Evolutionary conservation across 2,888 invertebrate species (phyloP).

Genomic region (Caenorhabditis uteleia): DNA sequence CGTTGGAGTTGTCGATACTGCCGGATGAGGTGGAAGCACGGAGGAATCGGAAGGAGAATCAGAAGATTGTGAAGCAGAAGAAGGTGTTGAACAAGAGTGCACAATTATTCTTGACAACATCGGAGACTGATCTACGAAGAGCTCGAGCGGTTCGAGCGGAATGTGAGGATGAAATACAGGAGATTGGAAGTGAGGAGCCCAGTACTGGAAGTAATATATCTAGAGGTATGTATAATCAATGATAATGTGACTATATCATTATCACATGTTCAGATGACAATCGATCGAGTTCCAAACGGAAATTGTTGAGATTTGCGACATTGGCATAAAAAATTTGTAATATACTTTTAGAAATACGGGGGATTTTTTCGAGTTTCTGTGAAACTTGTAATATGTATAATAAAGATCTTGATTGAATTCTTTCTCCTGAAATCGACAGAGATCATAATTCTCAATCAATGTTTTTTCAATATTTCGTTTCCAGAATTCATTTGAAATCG

Average conservation of each 20-base stretch:
- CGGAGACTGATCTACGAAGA: slow-evolving; percentile 27
- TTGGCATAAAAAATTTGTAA: slow-evolving; percentile 10
- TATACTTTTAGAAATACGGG: too few relatives aligned
- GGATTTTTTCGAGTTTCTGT: too few relatives aligned
- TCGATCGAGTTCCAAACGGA: slow-evolving; percentile 50
- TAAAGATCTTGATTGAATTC: too few relatives aligned
- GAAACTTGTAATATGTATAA: too few relatives aligned
- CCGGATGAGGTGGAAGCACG: slow-evolving; percentile 63
- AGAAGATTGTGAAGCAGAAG: slow-evolving; percentile 9
- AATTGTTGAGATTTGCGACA: slow-evolving; percentile 53
- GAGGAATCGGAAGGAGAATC: slow-evolving; percentile 26
- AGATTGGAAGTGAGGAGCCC: slow-evolving; percentile 22
- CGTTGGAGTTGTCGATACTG: slow-evolving; percentile 63
- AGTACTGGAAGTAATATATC: slow-evolving; percentile 25
- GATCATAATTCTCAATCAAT: too few relatives aligned
- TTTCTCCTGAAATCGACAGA: too few relatives aligned
- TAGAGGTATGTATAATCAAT: slow-evolving; percentile 10
- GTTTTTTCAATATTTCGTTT: too few relatives aligned
- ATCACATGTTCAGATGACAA: slow-evolving; percentile 35
- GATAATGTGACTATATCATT: not conserved
- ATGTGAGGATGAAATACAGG: slow-evolving; percentile 17
- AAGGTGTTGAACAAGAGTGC: slow-evolving; percentile 25
- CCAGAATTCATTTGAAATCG: too few relatives aligned
- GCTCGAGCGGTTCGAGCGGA: slow-evolving; percentile 7
- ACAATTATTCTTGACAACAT: slow-evolving; percentile 29